Percentiles rank a stretch among this genome's conserved stretches.
Conservation (phyloP, 1,140 invertebrate species). For the Nymphalis io region DNA sequence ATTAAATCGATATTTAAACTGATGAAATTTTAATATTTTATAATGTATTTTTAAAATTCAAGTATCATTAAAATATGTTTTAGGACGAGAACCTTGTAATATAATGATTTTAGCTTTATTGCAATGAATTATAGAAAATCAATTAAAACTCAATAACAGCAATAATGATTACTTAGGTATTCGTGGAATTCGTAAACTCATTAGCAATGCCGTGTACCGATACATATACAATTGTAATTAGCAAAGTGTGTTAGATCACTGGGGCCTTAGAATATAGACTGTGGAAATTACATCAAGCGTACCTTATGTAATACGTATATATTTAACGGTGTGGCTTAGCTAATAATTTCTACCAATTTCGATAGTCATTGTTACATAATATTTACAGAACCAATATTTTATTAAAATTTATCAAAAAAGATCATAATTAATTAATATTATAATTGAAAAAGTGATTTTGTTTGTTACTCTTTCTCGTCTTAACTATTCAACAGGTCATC, state of each 20-base stretch:
- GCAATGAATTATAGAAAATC: constrained; percentile 24
- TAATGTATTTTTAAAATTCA: too few relatives aligned
- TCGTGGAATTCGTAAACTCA: constrained; percentile 29
- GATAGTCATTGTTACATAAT: too few relatives aligned
- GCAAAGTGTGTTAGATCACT: constrained; percentile 33
- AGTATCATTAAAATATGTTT: background rate
- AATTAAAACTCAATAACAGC: constrained; percentile 20
- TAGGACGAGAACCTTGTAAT: constrained; percentile 19
- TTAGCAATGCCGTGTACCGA: constrained; percentile 30
- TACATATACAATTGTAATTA: constrained; percentile 33
- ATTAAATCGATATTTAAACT: too few relatives aligned
- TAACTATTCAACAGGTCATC: too few relatives aligned
- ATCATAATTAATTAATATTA: too few relatives aligned
- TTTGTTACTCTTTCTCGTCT: too few relatives aligned
- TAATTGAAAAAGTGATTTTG: too few relatives aligned
- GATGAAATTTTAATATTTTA: too few relatives aligned
- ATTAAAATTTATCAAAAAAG: too few relatives aligned
- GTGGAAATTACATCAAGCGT: constrained; percentile 10
- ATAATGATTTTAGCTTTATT: constrained; percentile 9
- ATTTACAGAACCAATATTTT: too few relatives aligned
- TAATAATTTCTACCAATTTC: too few relatives aligned
- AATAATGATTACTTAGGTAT: constrained; percentile 23
- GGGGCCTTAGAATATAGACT: constrained; percentile 12
- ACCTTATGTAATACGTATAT: background rate
- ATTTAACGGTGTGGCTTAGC: background rate